phyloP scores from a whole-genome alignment of 2,113 vertebrate genomes.

The Spizaetus ornatus region DNA sequence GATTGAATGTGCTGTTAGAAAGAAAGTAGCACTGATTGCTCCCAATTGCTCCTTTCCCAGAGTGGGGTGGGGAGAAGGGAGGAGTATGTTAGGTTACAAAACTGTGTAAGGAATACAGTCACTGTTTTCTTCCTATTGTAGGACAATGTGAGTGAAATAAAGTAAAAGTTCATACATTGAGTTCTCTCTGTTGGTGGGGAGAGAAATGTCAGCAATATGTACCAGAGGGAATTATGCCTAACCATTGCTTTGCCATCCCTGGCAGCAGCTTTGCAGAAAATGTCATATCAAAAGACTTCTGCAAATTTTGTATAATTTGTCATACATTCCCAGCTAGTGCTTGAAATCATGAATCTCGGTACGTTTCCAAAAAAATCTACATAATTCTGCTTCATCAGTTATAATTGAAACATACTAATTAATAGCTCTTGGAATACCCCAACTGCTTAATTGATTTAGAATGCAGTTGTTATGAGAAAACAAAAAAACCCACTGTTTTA shows the following conservation, averaged over 20 bases:
- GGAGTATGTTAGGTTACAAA: not conserved
- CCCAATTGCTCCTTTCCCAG: not conserved
- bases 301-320: not conserved
- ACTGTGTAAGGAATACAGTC: not conserved
- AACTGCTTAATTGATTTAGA: conserved; percentile 16
- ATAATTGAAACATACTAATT: conserved; percentile 28
- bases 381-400: not conserved
- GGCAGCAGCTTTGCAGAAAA: not conserved
- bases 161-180: not conserved
- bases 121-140: not conserved
- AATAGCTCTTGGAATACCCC: conserved; percentile 6
- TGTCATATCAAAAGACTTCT: not conserved
- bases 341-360: not conserved
- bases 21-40: not conserved
- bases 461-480: not conserved
- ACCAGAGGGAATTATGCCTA: not conserved
- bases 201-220: not conserved
- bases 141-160: not conserved
- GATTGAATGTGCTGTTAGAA: not conserved
- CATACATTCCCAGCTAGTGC: not conserved
- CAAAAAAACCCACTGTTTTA: not conserved
- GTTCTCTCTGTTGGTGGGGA: not conserved
- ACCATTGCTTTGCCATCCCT: not conserved
- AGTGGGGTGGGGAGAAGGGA: not conserved
- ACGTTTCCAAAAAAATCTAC: not conserved